Evolutionary conservation across 2,113 vertebrate genomes (phyloP), one percentile per base, ranked within the genome.

Genomic region (Nematolebias whitei): DNA sequence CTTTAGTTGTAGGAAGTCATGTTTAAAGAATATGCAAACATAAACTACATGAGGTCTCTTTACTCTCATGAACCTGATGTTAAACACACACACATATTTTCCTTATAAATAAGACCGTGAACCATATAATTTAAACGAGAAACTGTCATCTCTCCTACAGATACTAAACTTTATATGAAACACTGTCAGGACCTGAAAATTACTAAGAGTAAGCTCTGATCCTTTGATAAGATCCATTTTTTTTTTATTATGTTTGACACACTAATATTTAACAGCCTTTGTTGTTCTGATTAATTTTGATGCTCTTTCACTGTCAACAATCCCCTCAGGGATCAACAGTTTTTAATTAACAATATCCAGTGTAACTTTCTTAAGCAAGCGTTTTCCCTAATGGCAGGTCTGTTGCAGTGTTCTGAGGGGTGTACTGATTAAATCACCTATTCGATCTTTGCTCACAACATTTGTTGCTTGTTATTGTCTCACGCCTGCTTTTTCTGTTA

Each of bases 331-430:
- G 76, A 82, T 87, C 62, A 78, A 76, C 68, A 82, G 40, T 66
- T 74, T 82, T 83, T 87, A 87, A 89, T 84, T 71, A 85, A 80
- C 61, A 71, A 66, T 53, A 75, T 58, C 20, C 58, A 69, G 54
- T 55, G 5, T 48, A 68, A 41, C 35, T 74, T 76, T 68, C 71
- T 15, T 6, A 61, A 69, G 55, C 39, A 79, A 76, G 58, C 45
- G 24, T 71, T 80, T 75, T 55, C 54, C 67, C 76, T 56, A 23
- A 20, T 62, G 72, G 62, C 38, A 58, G 47, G 35, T 18, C 47
- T 5, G 14, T 50, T 40, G 55, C 51, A 52, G 13, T 70, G 63
- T 51, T 69, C 39, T 58, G 47, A 61, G 59, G 45, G 49, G 19
- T 43, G 55, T 54, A 61, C 16, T 71, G 63, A 81, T 78, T 76